phyloP scores from a whole-genome alignment of 2,888 invertebrate genomes.

The Drosophila pseudotalamancana region DNA sequence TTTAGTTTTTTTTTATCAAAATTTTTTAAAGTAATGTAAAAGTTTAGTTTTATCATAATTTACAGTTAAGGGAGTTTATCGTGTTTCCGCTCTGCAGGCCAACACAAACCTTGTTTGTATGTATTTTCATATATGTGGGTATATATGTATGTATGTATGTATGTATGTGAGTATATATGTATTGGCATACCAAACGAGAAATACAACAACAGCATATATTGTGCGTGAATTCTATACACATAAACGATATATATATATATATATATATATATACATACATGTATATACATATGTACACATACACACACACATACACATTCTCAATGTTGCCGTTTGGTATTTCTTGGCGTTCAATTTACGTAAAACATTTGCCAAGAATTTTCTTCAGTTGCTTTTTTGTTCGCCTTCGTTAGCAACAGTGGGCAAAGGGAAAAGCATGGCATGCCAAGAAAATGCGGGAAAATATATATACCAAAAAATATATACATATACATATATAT shows the following conservation, averaged over 20 bases:
- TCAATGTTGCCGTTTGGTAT: constrained; percentile 35
- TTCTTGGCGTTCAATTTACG: constrained; percentile 74
- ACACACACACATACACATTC: constrained; percentile 13
- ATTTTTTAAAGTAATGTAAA: too few species aligned
- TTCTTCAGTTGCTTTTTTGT: constrained; percentile 43
- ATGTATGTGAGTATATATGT: not conserved
- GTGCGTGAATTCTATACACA: constrained; percentile 26
- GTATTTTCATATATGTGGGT: not conserved
- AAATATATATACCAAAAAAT: constrained; percentile 12
- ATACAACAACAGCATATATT: constrained; percentile 69
- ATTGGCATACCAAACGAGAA: constrained; percentile 30
- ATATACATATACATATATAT: constrained; percentile 21
- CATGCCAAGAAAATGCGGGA: constrained; percentile 7
- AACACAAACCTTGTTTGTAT: not conserved
- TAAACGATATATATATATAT: not conserved
- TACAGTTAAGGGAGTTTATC: too few species aligned
- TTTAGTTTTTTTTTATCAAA: too few species aligned
- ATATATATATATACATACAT: not conserved
- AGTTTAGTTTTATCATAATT: too few species aligned
- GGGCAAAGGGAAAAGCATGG: constrained; percentile 1
- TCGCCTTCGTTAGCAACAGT: constrained; percentile 33
- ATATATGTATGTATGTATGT: not conserved
- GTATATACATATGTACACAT: not conserved
- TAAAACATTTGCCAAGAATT: constrained; percentile 74
- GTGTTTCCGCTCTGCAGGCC: constrained; percentile 13